phyloP scores from a whole-genome alignment of 2,113 vertebrate species.

The Laticauda laticaudata region DNA sequence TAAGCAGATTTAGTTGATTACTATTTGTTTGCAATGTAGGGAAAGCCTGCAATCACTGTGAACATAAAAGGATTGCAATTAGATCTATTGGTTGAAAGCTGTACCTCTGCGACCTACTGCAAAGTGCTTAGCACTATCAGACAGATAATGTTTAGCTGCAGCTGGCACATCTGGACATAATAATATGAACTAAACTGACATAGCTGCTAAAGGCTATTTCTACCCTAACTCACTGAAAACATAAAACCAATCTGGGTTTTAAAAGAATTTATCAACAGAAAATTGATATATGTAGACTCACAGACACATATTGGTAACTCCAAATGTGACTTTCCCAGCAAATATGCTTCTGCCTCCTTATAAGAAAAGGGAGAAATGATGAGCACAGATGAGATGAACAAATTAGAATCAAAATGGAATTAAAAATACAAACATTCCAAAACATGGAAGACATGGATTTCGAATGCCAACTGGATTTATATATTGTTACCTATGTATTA shows the following conservation, averaged over 20 bases:
- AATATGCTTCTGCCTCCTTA: background rate
- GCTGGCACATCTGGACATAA: conserved; percentile 81
- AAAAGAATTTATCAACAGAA: conserved; percentile 70
- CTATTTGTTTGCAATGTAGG: conserved; percentile 84
- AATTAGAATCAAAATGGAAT: conserved; percentile 11
- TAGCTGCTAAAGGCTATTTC: conserved; percentile 73
- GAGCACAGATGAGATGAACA: background rate
- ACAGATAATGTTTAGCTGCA: conserved; percentile 79
- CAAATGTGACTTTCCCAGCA: background rate
- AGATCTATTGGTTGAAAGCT: conserved; percentile 88
- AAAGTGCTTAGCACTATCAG: conserved; percentile 86
- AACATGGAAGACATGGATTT: background rate
- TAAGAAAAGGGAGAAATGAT: background rate
- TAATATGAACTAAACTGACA: conserved; percentile 75
- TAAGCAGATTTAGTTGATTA: conserved; percentile 89
- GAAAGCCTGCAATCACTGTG: conserved; percentile 90
- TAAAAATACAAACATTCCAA: conserved; percentile 4
- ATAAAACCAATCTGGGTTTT: conserved; percentile 76
- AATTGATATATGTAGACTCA: background rate
- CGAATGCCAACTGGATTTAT: background rate
- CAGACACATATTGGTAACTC: background rate
- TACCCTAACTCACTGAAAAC: conserved; percentile 73
- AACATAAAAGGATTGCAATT: conserved; percentile 89
- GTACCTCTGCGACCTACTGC: conserved; percentile 82
- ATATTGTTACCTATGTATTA: background rate